Base-by-base conservation (phyloP, 2,113 vertebrate species). In the Cairina moschata region DNA sequence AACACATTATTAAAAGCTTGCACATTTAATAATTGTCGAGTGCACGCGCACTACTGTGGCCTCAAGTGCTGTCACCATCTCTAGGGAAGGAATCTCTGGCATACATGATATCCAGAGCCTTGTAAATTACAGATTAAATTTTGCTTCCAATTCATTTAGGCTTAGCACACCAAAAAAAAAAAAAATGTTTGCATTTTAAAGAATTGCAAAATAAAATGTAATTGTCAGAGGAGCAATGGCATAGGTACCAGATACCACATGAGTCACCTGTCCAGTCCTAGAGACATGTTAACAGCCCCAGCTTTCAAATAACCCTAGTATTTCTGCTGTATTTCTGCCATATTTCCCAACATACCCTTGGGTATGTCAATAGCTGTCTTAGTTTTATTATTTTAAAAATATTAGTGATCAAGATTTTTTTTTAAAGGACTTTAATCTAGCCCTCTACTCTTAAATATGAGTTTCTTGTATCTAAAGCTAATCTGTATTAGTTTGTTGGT, bases 71-170 rank as follows among this genome's bases (percentile, higher is more conserved):
- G 21, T 28, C 92, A 82, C 11, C 9, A 9, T 76, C 32, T 66
- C 86, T 23, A 63, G 83, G 36, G 65, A 80, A 69, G 71, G 67
- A 58, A 34, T 76, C 81, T 29, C 44, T 1, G 1, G 83, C 74
- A 58, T 22, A 76, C 58, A 50, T 2, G 23, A 80, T 62, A 76
- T 13, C 21, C 66, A 79, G 78, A 91, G 32, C 84, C 48, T 79
- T 44, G 32, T 54, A 87, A 95, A 87, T 87, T 62, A 55, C 23
- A 36, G 71, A 38, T 80, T 63, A 66, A 84, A 87, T 85, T 85
- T 73, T 89, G 26, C 31, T 92, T 76, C 58, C 18, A 5, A 87
- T 93, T 89, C 32, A 79, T 86, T 81, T 82, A 44, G 38, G 23
- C 54, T 76, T 91, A 79, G 89, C 79, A 62, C 46, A 48, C 46